Base-by-base conservation (phyloP, 1,140 invertebrate genomes). In the Aleiodes sp. region DNA sequence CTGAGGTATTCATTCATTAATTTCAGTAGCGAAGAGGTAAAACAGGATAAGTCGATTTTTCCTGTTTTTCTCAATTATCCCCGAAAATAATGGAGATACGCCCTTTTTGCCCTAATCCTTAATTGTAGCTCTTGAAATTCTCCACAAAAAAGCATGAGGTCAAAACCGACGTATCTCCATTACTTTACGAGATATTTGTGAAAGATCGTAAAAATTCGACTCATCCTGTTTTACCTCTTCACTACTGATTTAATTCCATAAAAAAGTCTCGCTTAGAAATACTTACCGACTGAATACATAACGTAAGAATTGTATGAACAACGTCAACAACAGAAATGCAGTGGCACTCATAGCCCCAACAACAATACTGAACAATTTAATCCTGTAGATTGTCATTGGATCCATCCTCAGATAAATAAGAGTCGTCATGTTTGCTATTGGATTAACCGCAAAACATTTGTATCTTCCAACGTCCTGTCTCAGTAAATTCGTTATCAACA, bases 401-500 rank as follows among this genome's bases (percentile, higher is more conserved):
- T 95, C 93, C 80, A 95, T 92, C 71, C 91, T 92, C 8, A 96
- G 85, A 26, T 90, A 89, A 19, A 95, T 89, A 76, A 90, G 90
- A 7, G 89, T 88, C 4, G 92, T 93, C 2, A 89, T 83, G 80
- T 95, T 96, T 31, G 92, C 91, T 57, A 93, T 88, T 9, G 93
- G 90, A 85, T 96, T 97, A 66, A 91, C 90, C 12, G 94, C 95
- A 76, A 92, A 91, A 80, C 96, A 98, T 37, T 91, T 90, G 84
- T 97, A 98, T 37, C 90, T 86, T n/a, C 96, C 96, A 72, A 93
- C 92, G 84, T 97, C 95, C 67, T 90, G 88, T 66, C 94, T 88
- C 0, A 89, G 82, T 16, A 94, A 84, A 62, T 89, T 88, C 26
- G 87, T 82, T 31, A 95, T 91, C 72, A 88, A 86, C 12, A 94